phyloP scores from a whole-genome alignment of 1,140 invertebrate species.

The Procambarus virginalis region DNA sequence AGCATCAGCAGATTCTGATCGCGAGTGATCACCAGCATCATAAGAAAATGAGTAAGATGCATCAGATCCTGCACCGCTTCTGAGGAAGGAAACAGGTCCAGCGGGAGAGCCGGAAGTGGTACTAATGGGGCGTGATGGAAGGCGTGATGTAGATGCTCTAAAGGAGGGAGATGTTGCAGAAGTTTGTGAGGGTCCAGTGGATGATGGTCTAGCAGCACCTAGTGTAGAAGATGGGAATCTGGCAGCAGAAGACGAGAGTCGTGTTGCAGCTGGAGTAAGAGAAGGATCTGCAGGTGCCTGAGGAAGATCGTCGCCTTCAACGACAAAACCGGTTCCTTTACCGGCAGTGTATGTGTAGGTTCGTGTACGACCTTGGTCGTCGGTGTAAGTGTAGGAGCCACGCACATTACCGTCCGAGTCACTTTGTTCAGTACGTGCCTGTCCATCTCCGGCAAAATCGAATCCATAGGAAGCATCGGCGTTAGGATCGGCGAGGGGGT shows the following conservation, averaged over 20 bases:
- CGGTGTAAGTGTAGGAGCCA: constrained; percentile 73
- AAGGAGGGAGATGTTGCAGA: neutral
- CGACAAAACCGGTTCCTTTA: constrained; percentile 65
- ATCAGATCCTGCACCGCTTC: constrained; percentile 36
- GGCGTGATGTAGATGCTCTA: neutral
- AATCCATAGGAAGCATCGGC: constrained; percentile 71
- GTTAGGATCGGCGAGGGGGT: constrained; percentile 61
- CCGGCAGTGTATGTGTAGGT: constrained; percentile 65
- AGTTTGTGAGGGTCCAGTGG: neutral
- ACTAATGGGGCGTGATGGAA: too few species aligned
- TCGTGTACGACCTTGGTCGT: constrained; percentile 68
- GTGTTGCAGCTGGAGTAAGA: constrained; percentile 35
- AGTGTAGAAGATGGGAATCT: neutral
- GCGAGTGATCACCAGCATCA: constrained; percentile 70
- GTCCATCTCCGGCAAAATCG: constrained; percentile 70
- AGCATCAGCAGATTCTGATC: constrained; percentile 60
- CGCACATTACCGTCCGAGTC: constrained; percentile 72
- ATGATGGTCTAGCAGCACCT: neutral
- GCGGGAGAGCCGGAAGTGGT: neutral
- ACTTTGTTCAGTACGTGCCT: constrained; percentile 66
- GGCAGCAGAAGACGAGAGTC: constrained; percentile 7
- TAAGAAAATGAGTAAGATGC: constrained; percentile 65
- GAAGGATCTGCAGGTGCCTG: constrained; percentile 11
- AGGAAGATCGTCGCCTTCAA: constrained; percentile 64
- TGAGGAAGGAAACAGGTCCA: neutral